A percentile compares a stretch with the other conserved stretches of the same genome.
phyloP scores from a whole-genome alignment of 2,888 invertebrate genomes.

The Acleris holmiana region DNA sequence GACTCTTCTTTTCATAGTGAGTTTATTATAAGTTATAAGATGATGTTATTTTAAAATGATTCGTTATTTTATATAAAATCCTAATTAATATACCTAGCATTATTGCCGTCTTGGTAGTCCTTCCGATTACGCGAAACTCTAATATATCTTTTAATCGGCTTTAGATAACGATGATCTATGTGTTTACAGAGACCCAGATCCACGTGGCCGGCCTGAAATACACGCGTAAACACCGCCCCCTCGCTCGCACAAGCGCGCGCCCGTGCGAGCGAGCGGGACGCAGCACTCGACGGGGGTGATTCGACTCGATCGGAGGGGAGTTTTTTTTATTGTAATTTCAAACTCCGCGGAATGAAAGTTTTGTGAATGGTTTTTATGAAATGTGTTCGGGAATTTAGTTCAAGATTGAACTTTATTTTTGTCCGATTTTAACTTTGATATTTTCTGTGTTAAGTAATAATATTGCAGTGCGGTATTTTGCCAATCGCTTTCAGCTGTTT shows the following conservation, averaged over 20 bases:
- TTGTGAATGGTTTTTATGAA: neutral
- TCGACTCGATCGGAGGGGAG: slow-evolving; percentile 19
- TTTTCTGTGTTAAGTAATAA: no score
- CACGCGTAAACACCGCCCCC: slow-evolving; percentile 21
- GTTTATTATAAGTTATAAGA: no score
- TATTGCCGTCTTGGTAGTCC: neutral
- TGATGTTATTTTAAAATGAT: no score
- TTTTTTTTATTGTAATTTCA: slow-evolving; percentile 11
- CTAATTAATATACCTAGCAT: no score
- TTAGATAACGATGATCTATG: slow-evolving; percentile 13
- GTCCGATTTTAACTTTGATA: no score
- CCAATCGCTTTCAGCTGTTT: no score
- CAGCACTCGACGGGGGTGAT: slow-evolving; percentile 8
- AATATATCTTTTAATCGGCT: slow-evolving; percentile 1
- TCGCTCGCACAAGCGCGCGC: neutral
- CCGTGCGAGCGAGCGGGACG: slow-evolving; percentile 14
- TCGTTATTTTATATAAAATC: no score
- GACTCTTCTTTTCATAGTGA: no score
- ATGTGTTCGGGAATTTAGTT: neutral
- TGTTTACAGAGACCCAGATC: slow-evolving; percentile 28
- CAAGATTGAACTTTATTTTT: no score
- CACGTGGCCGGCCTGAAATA: slow-evolving; percentile 34
- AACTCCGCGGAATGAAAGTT: slow-evolving; percentile 2
- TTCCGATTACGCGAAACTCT: neutral
- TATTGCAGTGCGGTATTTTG: no score